Evolutionary conservation across 2,797 vertebrate species (phyloP), one percentile per base, ranked within the genome.

Genomic region (Ibycter americanus): DNA sequence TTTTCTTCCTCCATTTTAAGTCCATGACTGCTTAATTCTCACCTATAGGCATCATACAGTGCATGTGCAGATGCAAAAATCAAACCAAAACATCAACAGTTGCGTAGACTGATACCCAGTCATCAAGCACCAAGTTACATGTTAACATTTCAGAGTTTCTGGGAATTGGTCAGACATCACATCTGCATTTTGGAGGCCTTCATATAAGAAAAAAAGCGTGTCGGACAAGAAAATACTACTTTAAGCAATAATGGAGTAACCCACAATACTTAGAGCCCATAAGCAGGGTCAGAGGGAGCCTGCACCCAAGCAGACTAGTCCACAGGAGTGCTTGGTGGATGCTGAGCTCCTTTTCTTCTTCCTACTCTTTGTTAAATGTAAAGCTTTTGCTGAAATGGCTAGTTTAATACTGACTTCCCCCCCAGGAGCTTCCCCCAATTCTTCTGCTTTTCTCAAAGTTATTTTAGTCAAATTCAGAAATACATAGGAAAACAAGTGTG

Each of bases 81-180:
- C 38, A 46, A 34, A 36, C 3, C 1, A 27, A 36, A 74, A 15
- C 1, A 18, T 11, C 12, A 34, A 21, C 44, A n/a, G 26, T 2
- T 27, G 23, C 1, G 8, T 3, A 51, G 47, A 5, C 4, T 3
- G 52, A 23, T 2, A 31, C 1, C 20, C 46, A 58, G 27, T 49
- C 42, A n/a, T 1, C n/a, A 10, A 36, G 25, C 51, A 62, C 32
- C 15, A 5, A 47, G 40, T 1, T 6, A 31, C 3, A 1, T 0
- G 11, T 23, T 17, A 46, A 38, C 12, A 1, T 11, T n/a, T 31
- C 27, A 25, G 38, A 40, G 31, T 44, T 44, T 44, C 44, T 44
- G 44, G 18, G 44, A 44, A 44, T 44, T 44, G 44, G 44, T 44
- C 44, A 44, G 18, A 44, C 19, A 17, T 44, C 44, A 44, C 36